Percentiles rank a stretch among this genome's conserved stretches.
These are phyloP conservation scores for Sipunculus nudus DNA, from an alignment of 2,888 invertebrate genomes.

Conservation along the genomic window DNA sequence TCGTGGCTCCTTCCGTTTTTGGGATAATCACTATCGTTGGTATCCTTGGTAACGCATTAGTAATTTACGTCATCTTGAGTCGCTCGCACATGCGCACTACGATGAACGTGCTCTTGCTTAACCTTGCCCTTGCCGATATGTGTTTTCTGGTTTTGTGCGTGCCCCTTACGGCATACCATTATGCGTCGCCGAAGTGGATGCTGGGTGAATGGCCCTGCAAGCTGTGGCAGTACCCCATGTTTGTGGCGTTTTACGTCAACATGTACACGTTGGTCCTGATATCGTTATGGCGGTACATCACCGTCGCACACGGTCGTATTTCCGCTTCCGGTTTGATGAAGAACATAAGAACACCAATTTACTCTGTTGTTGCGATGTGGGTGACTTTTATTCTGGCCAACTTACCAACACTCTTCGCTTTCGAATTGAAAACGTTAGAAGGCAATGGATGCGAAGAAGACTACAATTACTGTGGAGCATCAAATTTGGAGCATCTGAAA, in stretches of 20 bases:
- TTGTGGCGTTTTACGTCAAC: constrained; percentile 36
- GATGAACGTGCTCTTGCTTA: constrained; percentile 33
- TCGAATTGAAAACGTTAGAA: too few species aligned
- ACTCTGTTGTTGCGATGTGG: too few species aligned
- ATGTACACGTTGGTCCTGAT: constrained; percentile 34
- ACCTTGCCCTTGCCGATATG: constrained; percentile 34
- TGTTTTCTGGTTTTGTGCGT: constrained; percentile 34
- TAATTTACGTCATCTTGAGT: constrained; percentile 26
- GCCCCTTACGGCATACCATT: constrained; percentile 34
- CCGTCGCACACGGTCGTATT: constrained; percentile 27
- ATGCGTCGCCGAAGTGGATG: constrained; percentile 32
- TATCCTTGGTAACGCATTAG: constrained; percentile 25
- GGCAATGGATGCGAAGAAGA: too few species aligned
- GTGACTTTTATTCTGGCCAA: too few species aligned
- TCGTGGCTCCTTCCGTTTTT: constrained; percentile 31
- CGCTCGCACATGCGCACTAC: constrained; percentile 24
- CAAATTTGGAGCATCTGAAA: too few species aligned
- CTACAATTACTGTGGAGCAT: too few species aligned
- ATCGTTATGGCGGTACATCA: constrained; percentile 25
- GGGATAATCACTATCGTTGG: constrained; percentile 25
- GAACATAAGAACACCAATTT: too few species aligned
- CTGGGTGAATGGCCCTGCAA: constrained; percentile 34
- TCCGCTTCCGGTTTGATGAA: too few species aligned
- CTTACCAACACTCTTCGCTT: too few species aligned
- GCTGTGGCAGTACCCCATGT: constrained; percentile 24